A percentile compares a stretch with the other conserved stretches of the same genome.
phyloP scores from a whole-genome alignment of 2,888 invertebrate genomes.

The Orthonevra nobilis region DNA sequence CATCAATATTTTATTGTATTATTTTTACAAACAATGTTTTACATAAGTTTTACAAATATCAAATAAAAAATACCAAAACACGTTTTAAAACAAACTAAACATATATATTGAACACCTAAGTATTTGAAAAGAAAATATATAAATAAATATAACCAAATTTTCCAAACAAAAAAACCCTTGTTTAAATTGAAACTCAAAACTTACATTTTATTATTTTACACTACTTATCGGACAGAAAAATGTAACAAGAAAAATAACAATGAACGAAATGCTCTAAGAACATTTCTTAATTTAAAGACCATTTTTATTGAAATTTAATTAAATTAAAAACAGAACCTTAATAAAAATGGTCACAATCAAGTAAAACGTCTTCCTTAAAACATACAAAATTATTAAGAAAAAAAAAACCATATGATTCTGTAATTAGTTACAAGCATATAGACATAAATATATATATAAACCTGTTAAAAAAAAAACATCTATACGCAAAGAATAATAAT shows the following conservation, averaged over 20 bases:
- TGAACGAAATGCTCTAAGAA: conserved; percentile 60
- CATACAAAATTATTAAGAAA: conserved; percentile 40
- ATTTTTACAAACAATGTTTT: conserved; percentile 10
- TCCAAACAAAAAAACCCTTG: conserved; percentile 2
- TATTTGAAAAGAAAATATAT: conserved; percentile 69
- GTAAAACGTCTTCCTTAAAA: conserved; percentile 76
- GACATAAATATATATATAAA: conserved; percentile 57
- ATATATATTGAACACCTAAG: conserved; percentile 79
- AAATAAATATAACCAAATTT: conserved; percentile 38
- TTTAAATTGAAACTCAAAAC: no score
- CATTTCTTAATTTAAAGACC: conserved; percentile 62
- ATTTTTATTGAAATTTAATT: conserved; percentile 36
- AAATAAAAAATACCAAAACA: conserved; percentile 34
- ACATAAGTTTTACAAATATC: conserved; percentile 26
- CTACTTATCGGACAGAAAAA: no score
- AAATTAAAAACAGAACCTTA: conserved; percentile 5
- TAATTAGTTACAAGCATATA: conserved; percentile 40
- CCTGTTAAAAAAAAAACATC: conserved; percentile 43
- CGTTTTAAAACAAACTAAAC: conserved; percentile 75
- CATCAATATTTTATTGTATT: conserved; percentile 5
- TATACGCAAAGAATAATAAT: conserved; percentile 17
- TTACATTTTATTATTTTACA: conserved; percentile 52
- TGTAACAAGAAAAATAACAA: no score
- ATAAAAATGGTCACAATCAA: conserved; percentile 76
- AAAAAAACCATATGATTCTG: conserved; percentile 46